Conservation (phyloP, 2,888 invertebrate genomes). For the Elysia crispata region DNA sequence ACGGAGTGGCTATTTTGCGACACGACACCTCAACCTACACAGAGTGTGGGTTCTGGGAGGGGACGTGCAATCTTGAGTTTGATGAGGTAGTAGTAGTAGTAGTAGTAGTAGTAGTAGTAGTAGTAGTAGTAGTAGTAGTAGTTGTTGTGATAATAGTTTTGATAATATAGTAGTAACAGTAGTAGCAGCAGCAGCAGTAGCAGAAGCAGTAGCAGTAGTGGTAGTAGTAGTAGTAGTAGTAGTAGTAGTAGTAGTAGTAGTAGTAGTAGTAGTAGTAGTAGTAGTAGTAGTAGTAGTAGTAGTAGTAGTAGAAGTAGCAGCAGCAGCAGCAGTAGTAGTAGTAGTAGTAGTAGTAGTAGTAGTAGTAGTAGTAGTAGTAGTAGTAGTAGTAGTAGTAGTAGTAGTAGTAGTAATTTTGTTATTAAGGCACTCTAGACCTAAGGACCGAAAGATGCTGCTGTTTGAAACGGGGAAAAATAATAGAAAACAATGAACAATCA, state of each 20-base stretch:
- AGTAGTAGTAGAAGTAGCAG: neutral
- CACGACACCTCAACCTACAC: no score
- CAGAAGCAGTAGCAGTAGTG: no score
- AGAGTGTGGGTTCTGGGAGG: no score
- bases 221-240: constrained; percentile 28
- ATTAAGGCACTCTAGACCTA: no score
- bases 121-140: constrained; percentile 19
- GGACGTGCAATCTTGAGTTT: no score
- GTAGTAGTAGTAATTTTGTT: neutral
- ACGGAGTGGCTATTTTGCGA: no score
- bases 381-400: neutral
- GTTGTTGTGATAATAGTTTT: no score
- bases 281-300: constrained; percentile 20
- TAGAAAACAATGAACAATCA: no score
- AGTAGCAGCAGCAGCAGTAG: no score
- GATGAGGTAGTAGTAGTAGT: constrained; percentile 15
- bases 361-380: constrained; percentile 5
- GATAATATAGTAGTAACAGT: no score
- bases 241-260: constrained; percentile 41
- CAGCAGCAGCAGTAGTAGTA: neutral
- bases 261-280: constrained; percentile 41
- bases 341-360: constrained; percentile 9
- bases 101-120: constrained; percentile 33
- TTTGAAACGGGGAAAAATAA: no score
- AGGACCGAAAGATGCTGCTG: no score